phyloP scores from a whole-genome alignment of 1,140 invertebrate genomes.

The Colletes latitarsis region DNA sequence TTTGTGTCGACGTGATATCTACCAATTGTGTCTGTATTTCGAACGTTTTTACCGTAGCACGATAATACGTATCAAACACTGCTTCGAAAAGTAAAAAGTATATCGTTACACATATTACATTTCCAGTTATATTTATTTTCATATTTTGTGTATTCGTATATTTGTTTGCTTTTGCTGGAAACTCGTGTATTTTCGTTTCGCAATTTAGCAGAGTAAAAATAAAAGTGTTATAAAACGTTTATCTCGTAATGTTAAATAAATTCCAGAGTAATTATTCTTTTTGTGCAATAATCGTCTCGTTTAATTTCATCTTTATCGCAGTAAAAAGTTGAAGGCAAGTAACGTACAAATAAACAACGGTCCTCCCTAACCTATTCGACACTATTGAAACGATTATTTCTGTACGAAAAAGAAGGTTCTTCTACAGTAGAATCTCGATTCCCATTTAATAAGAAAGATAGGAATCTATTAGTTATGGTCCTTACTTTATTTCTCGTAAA shows the following conservation, averaged over 20 bases:
- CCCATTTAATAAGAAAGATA: no score
- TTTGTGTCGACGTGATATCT: background rate
- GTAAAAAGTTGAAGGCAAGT: no score
- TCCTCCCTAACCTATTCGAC: no score
- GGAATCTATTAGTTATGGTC: no score
- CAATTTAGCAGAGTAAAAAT: background rate
- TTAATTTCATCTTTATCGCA: background rate
- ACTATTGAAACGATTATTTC: no score
- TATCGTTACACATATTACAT: background rate
- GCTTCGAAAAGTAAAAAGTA: background rate
- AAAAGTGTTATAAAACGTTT: background rate
- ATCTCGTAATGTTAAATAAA: background rate
- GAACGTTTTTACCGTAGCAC: slow-evolving; percentile 1
- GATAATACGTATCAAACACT: background rate
- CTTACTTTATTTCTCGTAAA: no score
- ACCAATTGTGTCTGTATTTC: background rate
- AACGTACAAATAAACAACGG: no score
- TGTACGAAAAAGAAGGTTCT: no score
- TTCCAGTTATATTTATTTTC: slow-evolving; percentile 11
- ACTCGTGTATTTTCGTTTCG: background rate
- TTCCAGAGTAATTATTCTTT: background rate
- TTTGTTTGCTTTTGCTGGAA: background rate
- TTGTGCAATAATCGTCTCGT: background rate
- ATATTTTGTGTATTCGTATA: background rate
- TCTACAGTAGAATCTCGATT: no score